Evolutionary conservation across 2,797 vertebrate genomes (phyloP).

Genomic region (Caiman crocodilus): DNA sequence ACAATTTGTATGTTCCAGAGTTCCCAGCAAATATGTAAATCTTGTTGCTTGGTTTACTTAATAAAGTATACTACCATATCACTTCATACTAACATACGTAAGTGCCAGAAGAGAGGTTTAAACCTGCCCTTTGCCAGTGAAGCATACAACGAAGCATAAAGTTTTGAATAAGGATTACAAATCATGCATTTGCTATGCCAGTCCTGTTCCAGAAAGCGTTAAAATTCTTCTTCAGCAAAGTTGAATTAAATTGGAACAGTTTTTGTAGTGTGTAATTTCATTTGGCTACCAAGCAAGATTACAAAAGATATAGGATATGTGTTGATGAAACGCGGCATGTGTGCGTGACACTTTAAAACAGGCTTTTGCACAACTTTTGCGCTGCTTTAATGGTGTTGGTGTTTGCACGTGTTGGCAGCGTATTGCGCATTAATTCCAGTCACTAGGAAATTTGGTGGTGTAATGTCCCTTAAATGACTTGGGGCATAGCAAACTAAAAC

Average conservation of each 20-base stretch:
- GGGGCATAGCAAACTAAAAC: no score
- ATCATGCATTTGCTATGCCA: background rate
- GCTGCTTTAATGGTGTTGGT: no score
- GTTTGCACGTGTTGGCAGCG: no score
- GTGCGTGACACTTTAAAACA: no score
- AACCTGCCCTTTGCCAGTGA: no score
- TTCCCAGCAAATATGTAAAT: background rate
- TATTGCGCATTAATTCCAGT: no score
- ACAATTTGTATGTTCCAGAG: background rate
- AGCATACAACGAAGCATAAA: no score
- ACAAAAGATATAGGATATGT: background rate
- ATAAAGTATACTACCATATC: background rate
- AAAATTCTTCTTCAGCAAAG: background rate
- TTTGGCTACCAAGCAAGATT: background rate
- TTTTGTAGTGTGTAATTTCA: background rate
- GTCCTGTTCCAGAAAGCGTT: background rate
- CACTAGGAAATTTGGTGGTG: no score
- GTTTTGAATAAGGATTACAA: background rate
- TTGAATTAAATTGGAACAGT: background rate
- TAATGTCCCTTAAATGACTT: no score
- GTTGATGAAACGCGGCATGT: no score
- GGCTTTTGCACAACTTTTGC: no score
- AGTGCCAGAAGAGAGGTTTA: no score
- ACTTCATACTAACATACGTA: background rate
- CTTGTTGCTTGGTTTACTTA: background rate